These are phyloP conservation scores for Diplolepis rosae DNA, from an alignment of 2,888 invertebrate species.

Conservation along the genomic window DNA sequence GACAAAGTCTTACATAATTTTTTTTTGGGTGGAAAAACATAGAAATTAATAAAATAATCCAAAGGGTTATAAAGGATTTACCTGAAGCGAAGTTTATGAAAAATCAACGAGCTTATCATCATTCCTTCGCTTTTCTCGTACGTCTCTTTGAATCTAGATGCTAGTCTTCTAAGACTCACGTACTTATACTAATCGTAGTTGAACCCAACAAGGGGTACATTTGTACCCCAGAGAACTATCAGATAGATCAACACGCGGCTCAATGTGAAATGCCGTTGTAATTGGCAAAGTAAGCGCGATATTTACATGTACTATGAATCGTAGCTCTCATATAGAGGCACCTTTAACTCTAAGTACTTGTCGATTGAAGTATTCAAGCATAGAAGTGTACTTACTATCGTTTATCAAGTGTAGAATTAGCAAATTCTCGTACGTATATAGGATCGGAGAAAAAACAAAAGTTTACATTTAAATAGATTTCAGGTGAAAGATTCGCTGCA, in stretches of 20 bases:
- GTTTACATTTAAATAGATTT: too few relatives aligned
- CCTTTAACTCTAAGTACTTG: background rate
- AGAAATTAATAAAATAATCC: background rate
- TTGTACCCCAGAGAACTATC: background rate
- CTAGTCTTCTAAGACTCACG: background rate
- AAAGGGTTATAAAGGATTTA: background rate
- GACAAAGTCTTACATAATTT: too few relatives aligned
- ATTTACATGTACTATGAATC: background rate
- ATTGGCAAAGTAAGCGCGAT: background rate
- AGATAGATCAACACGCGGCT: background rate
- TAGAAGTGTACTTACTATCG: background rate
- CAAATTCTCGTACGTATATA: background rate
- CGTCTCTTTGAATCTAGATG: background rate
- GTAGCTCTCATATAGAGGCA: background rate
- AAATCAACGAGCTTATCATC: background rate
- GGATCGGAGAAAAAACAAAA: too few relatives aligned
- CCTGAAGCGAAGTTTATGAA: background rate
- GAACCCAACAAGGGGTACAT: background rate
- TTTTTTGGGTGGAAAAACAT: too few relatives aligned
- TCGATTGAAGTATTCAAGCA: background rate
- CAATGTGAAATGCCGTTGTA: background rate
- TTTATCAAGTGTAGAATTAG: background rate
- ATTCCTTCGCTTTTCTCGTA: background rate
- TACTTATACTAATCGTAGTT: background rate
- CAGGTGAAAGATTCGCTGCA: too few relatives aligned